Conservation (phyloP, 2,113 vertebrate genomes). For the Elgaria multicarinata region DNA sequence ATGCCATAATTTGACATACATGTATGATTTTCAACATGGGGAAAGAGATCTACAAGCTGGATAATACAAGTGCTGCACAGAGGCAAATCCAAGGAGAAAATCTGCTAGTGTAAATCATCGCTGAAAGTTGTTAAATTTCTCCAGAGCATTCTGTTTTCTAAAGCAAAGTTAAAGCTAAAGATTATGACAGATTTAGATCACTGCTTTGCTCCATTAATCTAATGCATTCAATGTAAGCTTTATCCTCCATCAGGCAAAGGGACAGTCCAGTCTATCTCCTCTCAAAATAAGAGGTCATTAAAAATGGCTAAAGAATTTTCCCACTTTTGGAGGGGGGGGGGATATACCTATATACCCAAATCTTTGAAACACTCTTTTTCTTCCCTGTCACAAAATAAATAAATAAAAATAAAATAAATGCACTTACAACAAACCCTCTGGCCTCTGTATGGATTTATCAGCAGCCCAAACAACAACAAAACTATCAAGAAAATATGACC, state of each 20-base stretch:
- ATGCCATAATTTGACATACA: not conserved
- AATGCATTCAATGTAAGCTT: not conserved
- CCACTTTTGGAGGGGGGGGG: not conserved
- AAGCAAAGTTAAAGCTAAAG: not conserved
- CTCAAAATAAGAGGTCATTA: not conserved
- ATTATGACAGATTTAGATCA: not conserved
- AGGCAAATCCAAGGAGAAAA: not conserved
- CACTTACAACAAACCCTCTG: no score
- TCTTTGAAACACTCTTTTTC: not conserved
- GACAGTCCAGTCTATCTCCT: not conserved
- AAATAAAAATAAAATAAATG: not conserved
- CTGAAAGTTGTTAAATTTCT: not conserved
- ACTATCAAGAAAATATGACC: not conserved
- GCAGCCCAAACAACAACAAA: not conserved
- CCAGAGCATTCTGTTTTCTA: not conserved
- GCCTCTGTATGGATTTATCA: not conserved
- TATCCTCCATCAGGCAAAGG: not conserved
- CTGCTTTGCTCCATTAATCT: constrained; percentile 7
- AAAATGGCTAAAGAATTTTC: not conserved
- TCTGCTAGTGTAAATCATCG: not conserved
- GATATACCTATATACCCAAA: not conserved
- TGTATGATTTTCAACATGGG: not conserved
- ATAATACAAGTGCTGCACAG: not conserved
- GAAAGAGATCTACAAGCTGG: not conserved
- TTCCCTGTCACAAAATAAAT: no score